Base-by-base conservation (phyloP, 2,888 invertebrate genomes). In the Stenodera caucasica region DNA sequence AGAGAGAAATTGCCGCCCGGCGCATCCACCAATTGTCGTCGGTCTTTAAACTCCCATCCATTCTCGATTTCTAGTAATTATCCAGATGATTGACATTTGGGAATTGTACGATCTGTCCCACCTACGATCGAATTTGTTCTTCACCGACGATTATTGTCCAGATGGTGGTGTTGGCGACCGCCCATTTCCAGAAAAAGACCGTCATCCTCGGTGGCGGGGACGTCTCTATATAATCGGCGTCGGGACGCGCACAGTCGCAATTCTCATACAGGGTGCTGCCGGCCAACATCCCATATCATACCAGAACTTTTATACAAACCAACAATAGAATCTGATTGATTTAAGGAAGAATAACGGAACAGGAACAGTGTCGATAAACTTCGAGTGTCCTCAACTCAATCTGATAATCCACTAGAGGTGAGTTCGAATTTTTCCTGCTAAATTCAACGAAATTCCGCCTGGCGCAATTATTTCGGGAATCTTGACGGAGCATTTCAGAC, bases 231-330 rank as follows among this genome's bases (percentile, higher is more conserved):
- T 40, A 63, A 63, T 58, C 32, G 53, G 45, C 32, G 55, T 49
- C 54, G 52, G 33, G 57, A 45, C 56, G 63, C 63, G 63, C 63
- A 63, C 57, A 59, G 63, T 63, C 63, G 63, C 63, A 63, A 63
- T 60, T 55, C 60, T 63, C 54, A 45, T 53, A 63, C 40, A 63
- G 63, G 63, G 59, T 63, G 63, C 63, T 63, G 60, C 60, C 63
- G 59, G 40, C 59, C 63, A 53, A 63, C 63, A 63, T 55, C 59
- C 60, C 63, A 54, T 40, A 45, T 45, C n/a, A 26, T 40, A 18
- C 11, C 40, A 40, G 9, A 9, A 40, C 9, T 15, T 37, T 6
- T 14, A 33, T n/a, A 33, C 3, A 4, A 14, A 37, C 4, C 37
- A 37, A 8, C 14, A 18, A 18, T 3, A 40, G 40, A 15, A 15